phyloP scores from a whole-genome alignment of 2,113 vertebrate genomes.

The Aramus guarauna region DNA sequence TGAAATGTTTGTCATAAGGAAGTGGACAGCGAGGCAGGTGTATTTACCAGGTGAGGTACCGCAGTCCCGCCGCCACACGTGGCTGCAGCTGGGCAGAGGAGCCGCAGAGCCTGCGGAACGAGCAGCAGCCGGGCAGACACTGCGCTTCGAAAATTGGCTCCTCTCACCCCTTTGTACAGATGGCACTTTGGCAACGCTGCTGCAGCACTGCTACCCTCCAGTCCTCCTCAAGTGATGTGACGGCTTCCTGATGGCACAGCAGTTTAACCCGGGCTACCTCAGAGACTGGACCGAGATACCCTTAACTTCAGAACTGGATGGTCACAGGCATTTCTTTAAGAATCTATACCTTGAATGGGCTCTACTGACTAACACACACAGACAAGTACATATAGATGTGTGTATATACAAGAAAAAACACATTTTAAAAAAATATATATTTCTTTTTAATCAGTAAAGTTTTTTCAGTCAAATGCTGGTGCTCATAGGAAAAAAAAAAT shows the following conservation, averaged over 20 bases:
- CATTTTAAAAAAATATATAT: background rate
- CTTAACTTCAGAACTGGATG: background rate
- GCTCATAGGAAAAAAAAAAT: background rate
- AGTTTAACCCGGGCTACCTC: background rate
- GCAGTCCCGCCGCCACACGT: fast-evolving
- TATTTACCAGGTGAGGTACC: background rate
- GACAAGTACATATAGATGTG: background rate
- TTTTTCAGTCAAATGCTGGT: background rate
- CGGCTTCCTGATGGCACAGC: background rate
- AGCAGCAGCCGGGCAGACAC: background rate
- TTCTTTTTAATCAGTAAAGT: background rate
- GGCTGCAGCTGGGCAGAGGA: background rate
- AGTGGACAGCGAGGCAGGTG: fast-evolving
- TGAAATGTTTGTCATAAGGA: background rate
- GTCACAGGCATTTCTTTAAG: background rate
- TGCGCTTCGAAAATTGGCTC: background rate
- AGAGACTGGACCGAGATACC: background rate
- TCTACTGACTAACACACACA: background rate
- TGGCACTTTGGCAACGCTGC: background rate
- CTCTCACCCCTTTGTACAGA: background rate
- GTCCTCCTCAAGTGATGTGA: background rate
- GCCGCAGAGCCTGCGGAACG: background rate
- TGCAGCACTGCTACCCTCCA: background rate
- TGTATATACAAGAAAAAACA: background rate
- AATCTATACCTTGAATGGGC: background rate